Evolutionary conservation across 2,797 vertebrate genomes (phyloP), one percentile per base, ranked within the genome.

Genomic region (Antrozous pallidus): DNA sequence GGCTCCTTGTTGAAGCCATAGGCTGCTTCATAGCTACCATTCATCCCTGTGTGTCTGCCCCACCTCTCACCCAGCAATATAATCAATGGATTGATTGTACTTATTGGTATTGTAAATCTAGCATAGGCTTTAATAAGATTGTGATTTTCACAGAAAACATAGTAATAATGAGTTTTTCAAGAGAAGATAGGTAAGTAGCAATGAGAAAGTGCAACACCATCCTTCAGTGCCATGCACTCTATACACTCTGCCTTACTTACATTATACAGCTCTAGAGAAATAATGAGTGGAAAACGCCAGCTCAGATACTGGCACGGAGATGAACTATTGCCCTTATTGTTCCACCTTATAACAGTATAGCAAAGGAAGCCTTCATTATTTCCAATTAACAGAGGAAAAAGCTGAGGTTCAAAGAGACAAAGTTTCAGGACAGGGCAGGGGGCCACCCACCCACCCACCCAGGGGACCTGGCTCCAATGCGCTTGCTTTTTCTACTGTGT

Each of bases 401-500:
- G 49, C 16, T 36, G 58, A 56, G 36, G n/a, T 82, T 89, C 79
- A 92, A 74, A 85, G 69, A 83, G 51, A 70, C 91, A 67, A 74
- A 94, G 54, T 71, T 45, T 87, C 31, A 40, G 11, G 16, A 18
- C 36, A 65, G 73, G 78, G 26, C 18, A 65, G 36, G 51, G 13
- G n/a, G n/a, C n/a, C n/a, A n/a, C n/a, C n/a, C n/a, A n/a, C n/a
- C n/a, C 22, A 58, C 9, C 31, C 6, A 6, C 16, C 4, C 11
- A 40, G n/a, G 10, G 5, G 24, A 28, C 65, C 51, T 40, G 20
- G 56, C 47, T 71, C 74, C 20, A 71, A 71, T 88, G 63, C 36
- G 8, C 88, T 90, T 92, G 65, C 69, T 92, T 58, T 85, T 91
- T 91, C 78, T 69, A 67, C 28, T 65, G 49, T 87, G 67, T 7